Conservation (phyloP, 1,140 invertebrate genomes). For the Brachionus plicatilis region DNA sequence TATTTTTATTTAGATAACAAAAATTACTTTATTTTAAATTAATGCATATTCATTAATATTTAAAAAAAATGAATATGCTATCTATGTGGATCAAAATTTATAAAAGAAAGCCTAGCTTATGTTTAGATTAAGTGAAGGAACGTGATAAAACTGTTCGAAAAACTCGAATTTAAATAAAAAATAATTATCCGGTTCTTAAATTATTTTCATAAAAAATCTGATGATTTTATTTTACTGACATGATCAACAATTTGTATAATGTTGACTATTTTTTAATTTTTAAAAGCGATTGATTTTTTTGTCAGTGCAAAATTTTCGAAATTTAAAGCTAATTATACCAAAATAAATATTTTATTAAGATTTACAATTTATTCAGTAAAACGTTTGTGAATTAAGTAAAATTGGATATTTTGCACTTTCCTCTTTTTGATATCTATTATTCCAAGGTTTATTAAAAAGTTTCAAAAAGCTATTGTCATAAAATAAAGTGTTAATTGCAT, state of each 20-base stretch:
- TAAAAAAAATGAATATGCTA: not conserved
- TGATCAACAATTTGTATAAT: not conserved
- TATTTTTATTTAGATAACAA: not conserved
- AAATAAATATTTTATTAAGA: conserved; percentile 20
- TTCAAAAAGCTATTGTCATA: not conserved
- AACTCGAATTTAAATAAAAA: not conserved
- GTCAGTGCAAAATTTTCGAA: not conserved
- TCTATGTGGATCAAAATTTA: too few relatives aligned
- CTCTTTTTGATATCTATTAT: not conserved
- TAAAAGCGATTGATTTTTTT: not conserved
- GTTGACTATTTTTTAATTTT: not conserved
- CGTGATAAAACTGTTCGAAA: not conserved
- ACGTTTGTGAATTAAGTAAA: not conserved
- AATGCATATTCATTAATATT: not conserved
- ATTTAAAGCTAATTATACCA: not conserved
- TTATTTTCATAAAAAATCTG: not conserved
- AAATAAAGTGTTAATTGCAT: too few relatives aligned
- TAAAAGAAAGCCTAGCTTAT: not conserved
- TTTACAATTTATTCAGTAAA: not conserved
- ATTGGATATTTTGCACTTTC: not conserved
- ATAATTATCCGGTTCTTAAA: not conserved
- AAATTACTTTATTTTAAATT: not conserved
- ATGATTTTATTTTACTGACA: not conserved
- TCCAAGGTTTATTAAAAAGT: not conserved
- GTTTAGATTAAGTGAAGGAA: not conserved